A percentile compares a stretch with the other conserved stretches of the same genome.
phyloP scores from a whole-genome alignment of 2,113 vertebrate genomes.

The Tamias sibiricus region DNA sequence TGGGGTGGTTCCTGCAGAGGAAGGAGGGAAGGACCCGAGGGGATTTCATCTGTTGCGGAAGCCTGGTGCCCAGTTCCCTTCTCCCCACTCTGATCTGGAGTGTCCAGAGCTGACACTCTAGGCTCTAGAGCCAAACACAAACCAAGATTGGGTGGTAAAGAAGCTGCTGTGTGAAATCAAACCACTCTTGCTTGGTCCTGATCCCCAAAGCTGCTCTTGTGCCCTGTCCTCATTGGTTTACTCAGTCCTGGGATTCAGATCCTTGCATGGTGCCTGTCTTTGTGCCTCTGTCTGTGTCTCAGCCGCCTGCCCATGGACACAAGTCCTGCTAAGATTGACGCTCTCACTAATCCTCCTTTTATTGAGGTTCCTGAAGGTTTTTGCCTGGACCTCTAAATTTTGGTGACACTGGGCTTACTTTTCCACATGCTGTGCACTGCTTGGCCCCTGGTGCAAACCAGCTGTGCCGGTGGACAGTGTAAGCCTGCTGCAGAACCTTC shows the following conservation, averaged over 20 bases:
- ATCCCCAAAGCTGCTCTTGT: neutral
- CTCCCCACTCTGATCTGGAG: neutral
- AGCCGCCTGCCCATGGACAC: neutral
- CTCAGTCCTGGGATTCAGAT: neutral
- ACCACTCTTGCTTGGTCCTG: neutral
- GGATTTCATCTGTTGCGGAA: neutral
- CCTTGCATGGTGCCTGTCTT: neutral
- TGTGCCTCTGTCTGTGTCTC: neutral
- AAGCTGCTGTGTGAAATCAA: neutral
- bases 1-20: too few relatives aligned
- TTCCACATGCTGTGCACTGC: neutral
- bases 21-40: neutral
- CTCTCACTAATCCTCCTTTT: neutral
- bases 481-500: neutral
- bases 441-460: rapidly evolving
- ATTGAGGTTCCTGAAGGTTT: neutral
- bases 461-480: neutral
- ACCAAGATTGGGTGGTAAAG: neutral
- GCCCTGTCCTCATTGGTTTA: neutral
- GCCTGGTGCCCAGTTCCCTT: neutral
- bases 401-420: neutral
- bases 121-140: neutral
- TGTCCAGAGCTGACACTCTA: neutral
- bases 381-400: neutral
- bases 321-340: neutral